A percentile compares a stretch with the other conserved stretches of the same genome.
Evolutionary conservation across 2,797 vertebrate species (phyloP).

Genomic region (Gouania willdenowi): DNA sequence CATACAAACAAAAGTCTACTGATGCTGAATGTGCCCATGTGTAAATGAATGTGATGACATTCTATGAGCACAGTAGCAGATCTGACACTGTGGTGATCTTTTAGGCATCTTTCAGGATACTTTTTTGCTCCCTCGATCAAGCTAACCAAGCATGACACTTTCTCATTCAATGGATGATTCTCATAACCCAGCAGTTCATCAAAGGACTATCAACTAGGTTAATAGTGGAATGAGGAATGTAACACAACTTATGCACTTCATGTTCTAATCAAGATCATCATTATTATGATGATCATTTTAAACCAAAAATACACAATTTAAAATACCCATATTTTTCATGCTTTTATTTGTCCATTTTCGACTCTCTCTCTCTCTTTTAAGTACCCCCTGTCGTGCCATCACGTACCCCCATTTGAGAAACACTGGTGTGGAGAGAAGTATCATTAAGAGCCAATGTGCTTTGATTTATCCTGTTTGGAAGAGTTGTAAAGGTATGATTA

Average conservation of each 20-base stretch:
- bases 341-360: too few species aligned
- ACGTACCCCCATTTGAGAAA: too few species aligned
- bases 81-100: slow-evolving; percentile 48
- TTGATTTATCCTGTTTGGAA: slow-evolving; percentile 37
- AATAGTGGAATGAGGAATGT: slow-evolving; percentile 41
- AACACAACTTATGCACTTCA: slow-evolving; percentile 38
- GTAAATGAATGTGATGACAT: too few species aligned
- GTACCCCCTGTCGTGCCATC: too few species aligned
- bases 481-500: slow-evolving; percentile 28
- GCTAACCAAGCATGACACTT: slow-evolving; percentile 47
- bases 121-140: slow-evolving; percentile 53
- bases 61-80: slow-evolving; percentile 68
- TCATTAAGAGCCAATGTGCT: slow-evolving; percentile 41
- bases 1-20: too few species aligned
- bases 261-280: too few species aligned
- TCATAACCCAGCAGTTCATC: slow-evolving; percentile 31
- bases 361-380: too few species aligned
- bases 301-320: too few species aligned
- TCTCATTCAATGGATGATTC: slow-evolving; percentile 40
- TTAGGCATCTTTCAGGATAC: slow-evolving; percentile 66
- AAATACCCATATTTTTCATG: too few species aligned
- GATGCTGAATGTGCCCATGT: too few species aligned
- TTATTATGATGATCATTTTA: too few species aligned
- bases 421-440: too few species aligned
- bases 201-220: slow-evolving; percentile 47